These are phyloP conservation scores for Tamias sibiricus DNA, from an alignment of 2,113 vertebrate species.

Conservation along the genomic window DNA sequence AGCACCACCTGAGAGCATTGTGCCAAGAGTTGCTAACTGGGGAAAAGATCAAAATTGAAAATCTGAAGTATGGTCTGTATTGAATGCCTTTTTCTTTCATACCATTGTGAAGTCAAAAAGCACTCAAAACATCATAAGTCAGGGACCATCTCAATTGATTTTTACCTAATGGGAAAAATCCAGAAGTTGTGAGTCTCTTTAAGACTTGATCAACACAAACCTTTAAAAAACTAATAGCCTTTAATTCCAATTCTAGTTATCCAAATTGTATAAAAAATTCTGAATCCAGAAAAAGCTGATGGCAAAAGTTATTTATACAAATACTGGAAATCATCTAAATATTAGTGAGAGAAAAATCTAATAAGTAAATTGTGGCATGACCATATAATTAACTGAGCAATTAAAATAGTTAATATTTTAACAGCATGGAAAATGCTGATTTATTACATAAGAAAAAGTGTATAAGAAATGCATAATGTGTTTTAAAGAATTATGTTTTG, in stretches of 20 bases:
- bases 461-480: background rate
- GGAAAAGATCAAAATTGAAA: background rate
- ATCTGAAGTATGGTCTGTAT: background rate
- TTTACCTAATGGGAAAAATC: background rate
- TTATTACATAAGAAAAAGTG: background rate
- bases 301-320: slow-evolving; percentile 11
- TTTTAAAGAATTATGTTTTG: background rate
- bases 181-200: background rate
- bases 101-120: background rate
- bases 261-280: background rate
- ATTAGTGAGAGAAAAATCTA: slow-evolving; percentile 13
- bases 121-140: background rate
- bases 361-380: background rate
- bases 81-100: background rate
- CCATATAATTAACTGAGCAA: background rate
- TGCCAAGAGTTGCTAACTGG: background rate
- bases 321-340: slow-evolving; percentile 35
- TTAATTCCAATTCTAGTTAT: background rate
- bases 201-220: background rate
- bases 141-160: background rate
- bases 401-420: slow-evolving; percentile 38
- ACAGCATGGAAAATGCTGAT: background rate
- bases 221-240: background rate
- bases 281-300: slow-evolving; percentile 42
- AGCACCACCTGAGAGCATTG: background rate